Evolutionary conservation across 2,888 invertebrate genomes (phyloP), one percentile per base, ranked within the genome.

Genomic region (Onchidella celtica): DNA sequence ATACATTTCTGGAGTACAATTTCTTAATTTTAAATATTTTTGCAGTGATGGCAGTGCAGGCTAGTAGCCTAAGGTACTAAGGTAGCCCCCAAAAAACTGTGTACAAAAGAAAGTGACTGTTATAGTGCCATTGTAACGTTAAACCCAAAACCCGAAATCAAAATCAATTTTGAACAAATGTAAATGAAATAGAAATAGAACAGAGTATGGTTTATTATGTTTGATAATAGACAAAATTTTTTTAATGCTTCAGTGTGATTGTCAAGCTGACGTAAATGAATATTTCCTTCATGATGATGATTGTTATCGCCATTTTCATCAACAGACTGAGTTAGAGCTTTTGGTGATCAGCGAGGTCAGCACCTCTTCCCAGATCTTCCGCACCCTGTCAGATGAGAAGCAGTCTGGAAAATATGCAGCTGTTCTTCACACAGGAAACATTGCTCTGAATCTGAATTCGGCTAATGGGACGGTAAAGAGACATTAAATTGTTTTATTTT

Each of bases 301-400:
- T 63, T 63, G 29, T 36, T 6, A 27, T 40, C 55, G 3, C 70
- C 17, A 27, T n/a, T 65, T 21, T 74, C 65, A 47, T 69, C 75
- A 77, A 27, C 77, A 88, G 88, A 72, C 85, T 24, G 82, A 83
- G 6, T 84, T 85, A 0, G 75, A 86, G 14, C 84, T 88, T 27
- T 66, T 89, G 29, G 88, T 90, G 1, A 87, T 89, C 79, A 89
- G 90, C 6, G 90, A 90, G 55, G 81, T 91, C 78, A 90, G 88
- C 14, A 78, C 83, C 0, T 81, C 83, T 4, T 84, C 83, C 3
- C 78, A 82, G 1, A 86, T 86, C 14, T 72, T 87, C 29, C 83
- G 85, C 0, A 66, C 77, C 24, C 79, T 91, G 27, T 65, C 85
- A n/a, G 66, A 85, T 4, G 85, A 87, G 59, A 82, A 85, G 4